Conservation (phyloP, 2,888 invertebrate species). For the Troides helena region DNA sequence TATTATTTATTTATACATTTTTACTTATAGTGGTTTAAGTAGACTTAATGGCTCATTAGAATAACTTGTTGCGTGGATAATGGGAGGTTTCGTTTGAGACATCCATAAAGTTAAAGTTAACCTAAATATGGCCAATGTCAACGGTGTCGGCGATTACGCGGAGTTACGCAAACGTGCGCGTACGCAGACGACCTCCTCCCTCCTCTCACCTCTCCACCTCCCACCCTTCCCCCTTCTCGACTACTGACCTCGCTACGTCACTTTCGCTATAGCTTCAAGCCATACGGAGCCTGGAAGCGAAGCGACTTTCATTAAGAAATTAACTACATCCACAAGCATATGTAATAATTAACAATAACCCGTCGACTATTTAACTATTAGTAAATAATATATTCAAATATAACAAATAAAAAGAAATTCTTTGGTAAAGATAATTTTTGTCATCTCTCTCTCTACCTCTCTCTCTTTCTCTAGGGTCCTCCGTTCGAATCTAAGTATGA, state of each 20-base stretch:
- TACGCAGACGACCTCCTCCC: conserved; percentile 37
- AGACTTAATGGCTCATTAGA: no score
- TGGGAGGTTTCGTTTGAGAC: conserved; percentile 6
- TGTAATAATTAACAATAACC: no score
- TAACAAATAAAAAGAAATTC: no score
- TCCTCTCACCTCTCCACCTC: conserved; percentile 12
- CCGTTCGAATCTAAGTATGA: no score
- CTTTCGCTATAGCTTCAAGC: conserved; percentile 42
- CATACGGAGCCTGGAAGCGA: conserved; percentile 29
- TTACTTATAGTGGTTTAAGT: no score
- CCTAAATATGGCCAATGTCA: conserved; percentile 50
- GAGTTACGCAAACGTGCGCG: conserved; percentile 51
- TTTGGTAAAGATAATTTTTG: no score
- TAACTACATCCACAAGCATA: no score
- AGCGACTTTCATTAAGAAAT: background rate
- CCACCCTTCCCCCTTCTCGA: conserved; percentile 26
- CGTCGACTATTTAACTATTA: no score
- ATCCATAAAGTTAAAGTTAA: conserved; percentile 32
- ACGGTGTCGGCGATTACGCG: conserved; percentile 46
- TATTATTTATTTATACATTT: no score
- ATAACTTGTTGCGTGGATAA: background rate
- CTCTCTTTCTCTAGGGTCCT: no score
- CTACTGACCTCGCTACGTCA: conserved; percentile 46
- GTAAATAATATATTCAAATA: no score
- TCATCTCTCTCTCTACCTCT: no score